A percentile compares a stretch with the other conserved stretches of the same genome.
These are phyloP conservation scores for Schizaphis graminum DNA, from an alignment of 2,888 invertebrate genomes.

Conservation along the genomic window DNA sequence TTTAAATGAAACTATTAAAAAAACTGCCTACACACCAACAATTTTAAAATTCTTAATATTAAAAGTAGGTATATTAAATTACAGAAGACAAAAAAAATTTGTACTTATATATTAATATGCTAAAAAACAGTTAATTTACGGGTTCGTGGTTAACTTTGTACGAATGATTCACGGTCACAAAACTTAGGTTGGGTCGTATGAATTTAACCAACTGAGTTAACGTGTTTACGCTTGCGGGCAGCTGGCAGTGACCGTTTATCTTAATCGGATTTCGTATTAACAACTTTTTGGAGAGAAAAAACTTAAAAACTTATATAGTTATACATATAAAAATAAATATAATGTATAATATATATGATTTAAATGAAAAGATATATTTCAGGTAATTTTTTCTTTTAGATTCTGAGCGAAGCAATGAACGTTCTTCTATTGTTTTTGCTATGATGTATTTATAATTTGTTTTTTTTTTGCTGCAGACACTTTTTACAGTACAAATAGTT, in stretches of 20 bases:
- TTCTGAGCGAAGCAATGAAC: neutral
- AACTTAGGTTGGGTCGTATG: neutral
- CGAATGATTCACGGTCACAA: conserved; percentile 6
- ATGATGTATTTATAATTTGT: neutral
- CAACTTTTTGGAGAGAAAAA: neutral
- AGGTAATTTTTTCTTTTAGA: neutral
- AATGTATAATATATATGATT: neutral
- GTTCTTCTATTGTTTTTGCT: neutral
- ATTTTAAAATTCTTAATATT: neutral
- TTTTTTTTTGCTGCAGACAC: neutral
- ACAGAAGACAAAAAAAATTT: neutral
- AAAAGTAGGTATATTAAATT: neutral
- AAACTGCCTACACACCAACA: neutral
- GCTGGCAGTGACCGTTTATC: conserved; percentile 22
- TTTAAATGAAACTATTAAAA: neutral
- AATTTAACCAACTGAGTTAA: neutral
- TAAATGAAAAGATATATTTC: neutral
- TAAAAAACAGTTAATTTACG: neutral
- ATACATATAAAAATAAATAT: neutral
- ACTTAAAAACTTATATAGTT: neutral
- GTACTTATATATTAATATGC: neutral
- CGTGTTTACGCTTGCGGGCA: conserved; percentile 31
- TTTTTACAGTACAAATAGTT: neutral
- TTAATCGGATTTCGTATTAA: conserved; percentile 40
- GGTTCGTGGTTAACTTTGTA: neutral